Evolutionary conservation across 2,888 invertebrate species (phyloP), one percentile per base, ranked within the genome.

Genomic region (Ophion costatus): DNA sequence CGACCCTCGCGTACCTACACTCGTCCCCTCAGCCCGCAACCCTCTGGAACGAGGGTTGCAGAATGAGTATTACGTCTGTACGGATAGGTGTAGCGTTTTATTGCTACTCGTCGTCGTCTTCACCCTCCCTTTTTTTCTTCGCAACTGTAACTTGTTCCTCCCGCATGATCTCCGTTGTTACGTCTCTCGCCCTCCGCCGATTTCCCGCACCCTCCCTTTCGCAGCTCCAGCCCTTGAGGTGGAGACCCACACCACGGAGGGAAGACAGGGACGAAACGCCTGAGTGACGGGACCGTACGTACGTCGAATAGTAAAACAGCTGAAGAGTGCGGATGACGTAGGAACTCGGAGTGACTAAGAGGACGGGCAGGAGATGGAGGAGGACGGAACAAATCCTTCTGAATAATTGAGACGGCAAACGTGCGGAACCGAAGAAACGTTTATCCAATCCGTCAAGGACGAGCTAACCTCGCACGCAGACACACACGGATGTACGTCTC

Each of bases 351-450:
- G 71, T 45, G 70, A 61, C 33, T 38, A 11, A 63, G 69, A 61
- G 74, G 69, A 78, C 38, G 17, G 51, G 17, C 3, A 3, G 5
- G 5, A 17, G 14, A 2, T 14, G 17, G 14, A 17, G 51, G 24
- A 73, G 67, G 56, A 67, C 73, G 80, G 82, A 83, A 86, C 82
- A 86, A 87, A 87, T 87, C 87, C 85, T 84, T 81, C 83, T 87
- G 86, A 87, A 87, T 87, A 87, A 87, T 87, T 87, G 87, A 87
- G 86, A 82, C 78, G 82, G 77, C 69, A 78, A 85, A 85, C 85
- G 86, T 87, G 88, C 81, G 82, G 83, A 87, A 84, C 82, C 71
- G 80, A 81, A 76, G 67, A 88, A 88, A 84, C 86, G 84, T 87
- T 88, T 88, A 88, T 85, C 87, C 82, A 81, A 82, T 82, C 78